Evolutionary conservation across 1,140 invertebrate genomes (phyloP).

Genomic region (Macrosteles quadrilineatus): DNA sequence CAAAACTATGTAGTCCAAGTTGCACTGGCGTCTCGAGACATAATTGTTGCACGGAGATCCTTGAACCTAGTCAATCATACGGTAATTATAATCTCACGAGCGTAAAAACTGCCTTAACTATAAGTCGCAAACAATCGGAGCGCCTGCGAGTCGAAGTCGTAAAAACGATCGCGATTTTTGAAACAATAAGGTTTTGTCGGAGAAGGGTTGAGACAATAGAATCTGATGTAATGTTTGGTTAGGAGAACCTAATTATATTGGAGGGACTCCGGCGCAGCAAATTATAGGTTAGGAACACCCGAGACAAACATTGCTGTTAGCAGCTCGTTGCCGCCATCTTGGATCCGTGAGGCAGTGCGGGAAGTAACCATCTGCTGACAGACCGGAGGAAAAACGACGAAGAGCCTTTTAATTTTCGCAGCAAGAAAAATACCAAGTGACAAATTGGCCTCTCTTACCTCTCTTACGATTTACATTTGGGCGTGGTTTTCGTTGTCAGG

Average conservation of each 20-base stretch:
- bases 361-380: background rate
- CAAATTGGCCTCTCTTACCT: no score
- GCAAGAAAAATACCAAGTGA: no score
- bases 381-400: background rate
- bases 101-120: no score
- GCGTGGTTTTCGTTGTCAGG: no score
- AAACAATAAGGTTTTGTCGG: background rate
- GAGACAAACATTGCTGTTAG: constrained; percentile 21
- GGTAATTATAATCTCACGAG: no score
- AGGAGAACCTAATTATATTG: constrained; percentile 25
- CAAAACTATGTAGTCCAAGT: no score
- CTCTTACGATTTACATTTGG: no score
- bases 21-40: no score
- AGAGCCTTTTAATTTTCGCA: no score
- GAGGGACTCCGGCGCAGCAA: constrained; percentile 6
- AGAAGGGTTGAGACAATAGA: constrained; percentile 13
- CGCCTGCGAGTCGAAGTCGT: background rate
- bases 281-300: constrained; percentile 16
- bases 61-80: no score
- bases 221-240: constrained; percentile 24
- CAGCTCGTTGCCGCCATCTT: constrained; percentile 24
- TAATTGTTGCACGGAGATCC: no score
- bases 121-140: no score
- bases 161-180: constrained; percentile 3
- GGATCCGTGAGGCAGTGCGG: constrained; percentile 21